phyloP scores from a whole-genome alignment of 1,140 invertebrate genomes.

The Akabosia matsudoensis region DNA sequence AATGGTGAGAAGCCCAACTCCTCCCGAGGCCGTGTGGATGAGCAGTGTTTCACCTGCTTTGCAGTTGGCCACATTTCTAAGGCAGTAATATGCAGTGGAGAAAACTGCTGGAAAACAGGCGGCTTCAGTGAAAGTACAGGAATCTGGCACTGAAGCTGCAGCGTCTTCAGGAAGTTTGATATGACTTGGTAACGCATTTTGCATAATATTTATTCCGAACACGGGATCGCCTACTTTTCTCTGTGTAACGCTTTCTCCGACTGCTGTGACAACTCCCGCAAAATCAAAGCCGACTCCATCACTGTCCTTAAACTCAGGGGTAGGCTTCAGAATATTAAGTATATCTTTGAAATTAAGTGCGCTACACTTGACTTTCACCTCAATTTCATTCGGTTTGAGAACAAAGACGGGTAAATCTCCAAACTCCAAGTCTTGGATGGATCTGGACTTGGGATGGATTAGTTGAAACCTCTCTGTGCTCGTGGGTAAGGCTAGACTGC shows the following conservation, averaged over 20 bases:
- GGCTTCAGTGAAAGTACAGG: background rate
- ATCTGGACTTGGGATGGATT: background rate
- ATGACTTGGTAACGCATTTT: conserved; percentile 5
- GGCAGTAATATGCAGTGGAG: background rate
- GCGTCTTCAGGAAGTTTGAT: background rate
- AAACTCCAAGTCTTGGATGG: conserved; percentile 11
- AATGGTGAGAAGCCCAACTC: background rate
- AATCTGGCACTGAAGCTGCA: background rate
- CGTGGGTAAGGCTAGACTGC: background rate
- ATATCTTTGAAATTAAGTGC: conserved; percentile 7
- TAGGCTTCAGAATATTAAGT: background rate
- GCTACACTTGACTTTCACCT: background rate
- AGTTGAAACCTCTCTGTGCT: background rate
- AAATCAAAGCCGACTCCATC: background rate
- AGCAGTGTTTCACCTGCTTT: background rate
- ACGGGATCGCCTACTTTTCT: background rate
- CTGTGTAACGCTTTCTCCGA: background rate
- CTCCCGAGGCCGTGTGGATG: background rate
- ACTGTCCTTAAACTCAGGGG: background rate
- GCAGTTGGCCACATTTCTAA: background rate
- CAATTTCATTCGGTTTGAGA: background rate
- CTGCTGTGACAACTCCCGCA: background rate
- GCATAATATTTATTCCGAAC: background rate
- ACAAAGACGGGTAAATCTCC: background rate
- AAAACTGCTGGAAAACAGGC: background rate